These are phyloP conservation scores for Caenorhabditis sp. DNA, from an alignment of 2,888 invertebrate species.

Conservation along the genomic window DNA sequence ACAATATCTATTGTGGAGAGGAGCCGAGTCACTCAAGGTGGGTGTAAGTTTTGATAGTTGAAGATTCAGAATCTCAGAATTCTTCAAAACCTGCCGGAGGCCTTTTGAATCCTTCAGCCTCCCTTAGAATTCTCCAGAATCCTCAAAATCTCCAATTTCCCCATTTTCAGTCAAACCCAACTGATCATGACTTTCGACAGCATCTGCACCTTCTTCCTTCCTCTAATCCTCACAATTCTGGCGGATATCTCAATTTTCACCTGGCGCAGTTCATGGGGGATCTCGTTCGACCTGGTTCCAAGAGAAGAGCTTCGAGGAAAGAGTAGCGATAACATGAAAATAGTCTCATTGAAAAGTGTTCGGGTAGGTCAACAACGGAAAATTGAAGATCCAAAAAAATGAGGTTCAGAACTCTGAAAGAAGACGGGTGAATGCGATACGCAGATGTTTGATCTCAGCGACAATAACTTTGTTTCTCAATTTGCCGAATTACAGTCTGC, in stretches of 20 bases:
- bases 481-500: slow-evolving; percentile 69
- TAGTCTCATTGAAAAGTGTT: slow-evolving; percentile 65
- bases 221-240: slow-evolving; percentile 67
- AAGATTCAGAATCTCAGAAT: not conserved
- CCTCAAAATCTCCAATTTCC: no score
- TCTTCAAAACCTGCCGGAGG: no score
- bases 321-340: slow-evolving; percentile 58
- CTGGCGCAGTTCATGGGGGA: slow-evolving; percentile 56
- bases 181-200: slow-evolving; percentile 64
- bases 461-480: slow-evolving; percentile 69
- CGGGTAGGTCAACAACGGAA: slow-evolving; percentile 40
- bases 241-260: slow-evolving; percentile 70
- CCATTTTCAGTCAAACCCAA: slow-evolving; percentile 51
- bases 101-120: no score
- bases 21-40: slow-evolving; percentile 48
- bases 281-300: slow-evolving; percentile 44
- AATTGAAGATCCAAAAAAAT: not conserved
- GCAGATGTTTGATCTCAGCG: slow-evolving; percentile 67
- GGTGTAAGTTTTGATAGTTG: not conserved
- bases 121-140: no score
- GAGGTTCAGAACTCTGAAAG: slow-evolving; percentile 32
- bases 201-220: slow-evolving; percentile 67
- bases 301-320: slow-evolving; percentile 55
- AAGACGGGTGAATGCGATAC: slow-evolving; percentile 62
- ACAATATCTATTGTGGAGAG: slow-evolving; percentile 66